phyloP scores from a whole-genome alignment of 2,113 vertebrate species.

The Caracal caracal region DNA sequence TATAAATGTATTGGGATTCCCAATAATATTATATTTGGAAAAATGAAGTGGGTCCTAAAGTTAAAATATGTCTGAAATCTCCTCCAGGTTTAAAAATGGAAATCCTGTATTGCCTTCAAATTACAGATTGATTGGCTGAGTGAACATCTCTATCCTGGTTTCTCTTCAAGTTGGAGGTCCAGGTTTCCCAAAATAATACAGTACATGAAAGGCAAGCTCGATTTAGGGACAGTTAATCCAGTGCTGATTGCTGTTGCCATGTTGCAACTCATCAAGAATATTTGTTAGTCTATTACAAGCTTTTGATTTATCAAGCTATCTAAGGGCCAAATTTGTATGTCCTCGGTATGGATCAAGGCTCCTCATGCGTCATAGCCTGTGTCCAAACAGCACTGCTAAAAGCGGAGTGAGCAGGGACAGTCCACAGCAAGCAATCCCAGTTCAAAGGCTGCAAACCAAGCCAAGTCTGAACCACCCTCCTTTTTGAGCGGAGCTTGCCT shows the following conservation, averaged over 20 bases:
- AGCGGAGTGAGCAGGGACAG: not conserved
- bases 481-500: not conserved
- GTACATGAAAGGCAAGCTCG: not conserved
- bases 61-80: slow-evolving; percentile 15
- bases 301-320: not conserved
- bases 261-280: not conserved
- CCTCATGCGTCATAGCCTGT: not conserved
- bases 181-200: slow-evolving; percentile 56
- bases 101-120: not conserved
- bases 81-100: not conserved
- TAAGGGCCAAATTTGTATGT: not conserved
- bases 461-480: not conserved
- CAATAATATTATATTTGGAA: not conserved
- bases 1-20: not conserved
- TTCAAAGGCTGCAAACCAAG: not conserved
- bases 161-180: slow-evolving; percentile 9
- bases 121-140: not conserved
- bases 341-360: not conserved
- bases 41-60: slow-evolving; percentile 20
- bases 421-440: not conserved
- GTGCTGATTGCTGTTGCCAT: not conserved
- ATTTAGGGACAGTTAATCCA: slow-evolving; percentile 47
- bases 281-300: slow-evolving; percentile 6
- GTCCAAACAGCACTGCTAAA: not conserved
- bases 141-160: not conserved